Evolutionary conservation across 1,140 invertebrate species (phyloP).

Genomic region (Micrasema longulum): DNA sequence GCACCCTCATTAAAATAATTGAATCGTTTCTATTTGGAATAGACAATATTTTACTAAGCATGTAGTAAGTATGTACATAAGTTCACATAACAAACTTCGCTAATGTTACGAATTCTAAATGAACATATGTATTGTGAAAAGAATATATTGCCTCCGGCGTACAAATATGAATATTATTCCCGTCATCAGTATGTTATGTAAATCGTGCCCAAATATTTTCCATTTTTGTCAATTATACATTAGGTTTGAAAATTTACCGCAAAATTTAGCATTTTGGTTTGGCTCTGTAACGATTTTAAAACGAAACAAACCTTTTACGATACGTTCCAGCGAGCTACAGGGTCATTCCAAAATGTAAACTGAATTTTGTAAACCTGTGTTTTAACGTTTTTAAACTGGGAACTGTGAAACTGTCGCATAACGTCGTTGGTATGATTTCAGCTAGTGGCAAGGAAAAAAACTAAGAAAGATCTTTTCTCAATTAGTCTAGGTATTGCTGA

Average conservation of each 20-base stretch:
- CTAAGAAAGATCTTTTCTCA: no score
- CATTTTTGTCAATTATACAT: constrained; percentile 6
- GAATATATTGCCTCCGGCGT: constrained; percentile 15
- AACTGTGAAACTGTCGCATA: no score
- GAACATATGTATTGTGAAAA: constrained; percentile 16
- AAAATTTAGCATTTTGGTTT: not conserved
- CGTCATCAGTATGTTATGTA: constrained; percentile 15
- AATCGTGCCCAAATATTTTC: constrained; percentile 19
- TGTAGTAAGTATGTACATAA: not conserved
- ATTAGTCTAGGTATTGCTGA: no score
- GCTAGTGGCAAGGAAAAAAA: no score
- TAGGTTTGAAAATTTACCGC: constrained; percentile 14
- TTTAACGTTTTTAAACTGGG: no score
- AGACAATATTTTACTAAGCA: not conserved
- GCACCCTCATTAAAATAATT: constrained; percentile 11
- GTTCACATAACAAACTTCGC: constrained; percentile 14
- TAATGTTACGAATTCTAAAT: constrained; percentile 20
- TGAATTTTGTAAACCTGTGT: no score
- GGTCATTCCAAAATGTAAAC: no score
- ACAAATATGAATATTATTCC: constrained; percentile 20
- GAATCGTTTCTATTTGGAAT: constrained; percentile 6
- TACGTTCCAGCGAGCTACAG: no score
- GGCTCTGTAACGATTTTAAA: no score
- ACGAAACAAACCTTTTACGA: no score
- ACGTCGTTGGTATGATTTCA: no score